These are phyloP conservation scores for Chrysopa pallens DNA, from an alignment of 1,140 invertebrate species.

Conservation along the genomic window DNA sequence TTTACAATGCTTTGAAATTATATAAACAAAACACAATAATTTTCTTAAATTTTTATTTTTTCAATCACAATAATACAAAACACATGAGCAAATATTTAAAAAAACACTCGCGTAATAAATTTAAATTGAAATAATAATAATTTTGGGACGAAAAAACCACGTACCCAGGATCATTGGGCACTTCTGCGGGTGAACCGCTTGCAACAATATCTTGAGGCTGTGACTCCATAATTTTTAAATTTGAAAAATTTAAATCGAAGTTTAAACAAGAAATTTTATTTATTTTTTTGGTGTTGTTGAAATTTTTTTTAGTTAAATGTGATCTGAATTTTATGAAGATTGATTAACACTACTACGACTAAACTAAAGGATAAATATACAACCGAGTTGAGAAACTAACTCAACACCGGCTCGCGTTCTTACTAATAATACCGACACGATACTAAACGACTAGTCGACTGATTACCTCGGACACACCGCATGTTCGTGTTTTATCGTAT, in stretches of 20 bases:
- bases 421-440: constrained; percentile 45
- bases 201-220: constrained; percentile 52
- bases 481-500: constrained; percentile 20
- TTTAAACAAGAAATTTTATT: constrained; percentile 4
- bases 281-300: neutral
- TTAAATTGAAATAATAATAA: constrained; percentile 8
- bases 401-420: constrained; percentile 36
- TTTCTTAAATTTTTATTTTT: too few species aligned
- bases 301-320: constrained; percentile 1
- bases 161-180: constrained; percentile 81
- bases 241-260: constrained; percentile 5
- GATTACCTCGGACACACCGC: constrained; percentile 17
- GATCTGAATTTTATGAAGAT: neutral
- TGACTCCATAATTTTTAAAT: constrained; percentile 36
- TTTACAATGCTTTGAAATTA: too few species aligned
- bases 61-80: neutral
- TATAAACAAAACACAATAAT: too few species aligned
- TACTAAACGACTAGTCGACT: constrained; percentile 34
- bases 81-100: neutral
- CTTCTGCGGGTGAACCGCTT: constrained; percentile 60
- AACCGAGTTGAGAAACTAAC: constrained; percentile 34
- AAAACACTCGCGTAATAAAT: neutral
- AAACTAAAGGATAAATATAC: constrained; percentile 37
- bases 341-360: constrained; percentile 32
- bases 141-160: constrained; percentile 9